Percentiles rank a stretch among this genome's conserved stretches.
Conservation (phyloP, 2,113 vertebrate species). For the Calcarius ornatus region DNA sequence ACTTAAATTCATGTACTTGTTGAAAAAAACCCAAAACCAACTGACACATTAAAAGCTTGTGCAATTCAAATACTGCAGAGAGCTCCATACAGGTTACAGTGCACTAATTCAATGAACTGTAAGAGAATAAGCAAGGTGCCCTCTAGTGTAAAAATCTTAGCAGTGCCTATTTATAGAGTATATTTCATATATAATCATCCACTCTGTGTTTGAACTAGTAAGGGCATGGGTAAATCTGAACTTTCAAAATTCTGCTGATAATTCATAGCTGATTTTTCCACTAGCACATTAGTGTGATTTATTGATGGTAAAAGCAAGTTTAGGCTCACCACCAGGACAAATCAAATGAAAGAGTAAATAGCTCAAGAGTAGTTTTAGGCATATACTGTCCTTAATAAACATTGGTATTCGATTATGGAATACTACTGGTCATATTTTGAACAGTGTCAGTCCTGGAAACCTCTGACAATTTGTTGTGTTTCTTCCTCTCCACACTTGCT, state of each 20-base stretch:
- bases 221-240: not conserved
- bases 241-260: not conserved
- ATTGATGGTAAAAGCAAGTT: not conserved
- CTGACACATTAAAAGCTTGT: not conserved
- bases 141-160: conserved; percentile 4
- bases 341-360: not conserved
- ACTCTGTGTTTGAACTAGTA: not conserved
- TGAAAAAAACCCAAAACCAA: not conserved
- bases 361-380: not conserved
- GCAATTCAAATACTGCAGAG: not conserved
- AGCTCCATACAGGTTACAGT: not conserved
- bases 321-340: not conserved
- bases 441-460: not conserved
- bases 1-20: not conserved
- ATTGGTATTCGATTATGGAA: not conserved
- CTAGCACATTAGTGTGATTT: not conserved
- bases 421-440: not conserved
- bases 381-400: not conserved
- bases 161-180: not conserved
- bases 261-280: not conserved
- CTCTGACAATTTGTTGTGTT: not conserved
- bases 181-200: not conserved
- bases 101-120: not conserved
- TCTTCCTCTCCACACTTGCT: not conserved
- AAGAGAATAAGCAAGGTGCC: not conserved